Percentiles rank a stretch among this genome's conserved stretches.
These are phyloP conservation scores for Hirtodrosophila histrioides DNA, from an alignment of 2,888 invertebrate species.

Conservation along the genomic window DNA sequence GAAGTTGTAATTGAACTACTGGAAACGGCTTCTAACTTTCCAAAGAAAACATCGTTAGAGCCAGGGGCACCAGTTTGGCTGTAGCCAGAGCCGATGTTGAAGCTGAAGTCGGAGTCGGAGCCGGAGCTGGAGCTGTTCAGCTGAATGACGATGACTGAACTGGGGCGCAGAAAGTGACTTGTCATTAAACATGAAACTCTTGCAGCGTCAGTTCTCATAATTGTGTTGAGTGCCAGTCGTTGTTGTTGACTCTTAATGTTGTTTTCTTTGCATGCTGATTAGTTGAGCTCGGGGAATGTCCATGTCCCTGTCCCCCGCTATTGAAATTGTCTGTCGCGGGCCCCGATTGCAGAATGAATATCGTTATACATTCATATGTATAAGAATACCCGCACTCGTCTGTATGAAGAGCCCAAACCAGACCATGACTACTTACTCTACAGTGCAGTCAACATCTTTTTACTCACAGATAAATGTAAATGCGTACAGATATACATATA, in stretches of 20 bases:
- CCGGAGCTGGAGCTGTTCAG: background rate
- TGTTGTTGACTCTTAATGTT: conserved; percentile 79
- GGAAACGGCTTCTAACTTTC: conserved; percentile 77
- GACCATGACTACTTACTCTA: conserved; percentile 56
- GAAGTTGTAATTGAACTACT: conserved; percentile 79
- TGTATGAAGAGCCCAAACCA: conserved; percentile 48
- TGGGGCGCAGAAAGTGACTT: conserved; percentile 80
- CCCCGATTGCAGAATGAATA: conserved; percentile 73
- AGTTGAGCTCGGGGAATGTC: conserved; percentile 75
- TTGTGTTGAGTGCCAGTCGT: conserved; percentile 78
- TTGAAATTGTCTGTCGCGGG: conserved; percentile 48
- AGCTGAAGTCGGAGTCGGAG: too few relatives aligned
- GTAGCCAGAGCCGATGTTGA: too few relatives aligned
- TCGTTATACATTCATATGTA: conserved; percentile 62
- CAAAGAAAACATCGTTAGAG: conserved; percentile 78
- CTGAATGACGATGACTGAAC: conserved; percentile 69
- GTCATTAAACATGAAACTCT: conserved; percentile 78
- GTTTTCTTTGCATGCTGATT: conserved; percentile 81
- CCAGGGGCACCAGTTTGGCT: conserved; percentile 27
- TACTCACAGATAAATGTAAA: conserved; percentile 43
- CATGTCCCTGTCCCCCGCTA: conserved; percentile 19
- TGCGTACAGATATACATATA: conserved; percentile 7
- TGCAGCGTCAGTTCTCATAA: conserved; percentile 80
- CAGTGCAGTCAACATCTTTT: conserved; percentile 50
- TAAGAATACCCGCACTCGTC: conserved; percentile 19